phyloP scores from a whole-genome alignment of 2,888 invertebrate genomes.

The Calephelis perditalis region DNA sequence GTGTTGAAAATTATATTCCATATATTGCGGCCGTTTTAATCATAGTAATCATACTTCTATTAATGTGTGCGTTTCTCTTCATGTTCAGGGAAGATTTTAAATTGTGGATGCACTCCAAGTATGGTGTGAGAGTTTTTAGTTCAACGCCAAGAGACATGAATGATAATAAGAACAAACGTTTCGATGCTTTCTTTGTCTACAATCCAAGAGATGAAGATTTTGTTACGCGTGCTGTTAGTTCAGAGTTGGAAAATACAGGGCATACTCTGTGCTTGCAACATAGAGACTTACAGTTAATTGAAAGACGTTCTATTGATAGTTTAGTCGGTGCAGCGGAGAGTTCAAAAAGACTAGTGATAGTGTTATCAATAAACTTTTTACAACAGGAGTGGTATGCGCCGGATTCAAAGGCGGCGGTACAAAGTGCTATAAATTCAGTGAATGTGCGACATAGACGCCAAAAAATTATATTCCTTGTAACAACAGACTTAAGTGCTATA shows the following conservation, averaged over 20 bases:
- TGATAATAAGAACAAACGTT: slow-evolving; percentile 82
- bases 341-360: slow-evolving; percentile 85
- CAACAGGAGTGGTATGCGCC: slow-evolving; percentile 90
- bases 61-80: slow-evolving; percentile 83
- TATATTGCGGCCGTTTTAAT: slow-evolving; percentile 84
- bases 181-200: slow-evolving; percentile 93
- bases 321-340: slow-evolving; percentile 77
- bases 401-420: slow-evolving; percentile 89
- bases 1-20: slow-evolving; percentile 85
- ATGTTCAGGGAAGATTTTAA: slow-evolving; percentile 87
- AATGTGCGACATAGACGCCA: slow-evolving; percentile 81
- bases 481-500: slow-evolving; percentile 78
- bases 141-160: slow-evolving; percentile 75
- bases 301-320: slow-evolving; percentile 75
- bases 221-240: slow-evolving; percentile 83
- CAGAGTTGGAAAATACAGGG: slow-evolving; percentile 83
- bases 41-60: slow-evolving; percentile 82
- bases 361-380: slow-evolving; percentile 88
- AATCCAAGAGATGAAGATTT: slow-evolving; percentile 88
- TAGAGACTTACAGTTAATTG: slow-evolving; percentile 79
- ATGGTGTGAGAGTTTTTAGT: slow-evolving; percentile 86
- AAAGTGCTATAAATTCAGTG: slow-evolving; percentile 82
- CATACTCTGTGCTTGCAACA: slow-evolving; percentile 82
- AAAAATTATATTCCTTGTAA: slow-evolving; percentile 77
- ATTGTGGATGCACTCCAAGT: slow-evolving; percentile 87